Evolutionary conservation across 2,797 vertebrate species (phyloP), one percentile per base, ranked within the genome.

Genomic region (Cryptoprocta ferox): DNA sequence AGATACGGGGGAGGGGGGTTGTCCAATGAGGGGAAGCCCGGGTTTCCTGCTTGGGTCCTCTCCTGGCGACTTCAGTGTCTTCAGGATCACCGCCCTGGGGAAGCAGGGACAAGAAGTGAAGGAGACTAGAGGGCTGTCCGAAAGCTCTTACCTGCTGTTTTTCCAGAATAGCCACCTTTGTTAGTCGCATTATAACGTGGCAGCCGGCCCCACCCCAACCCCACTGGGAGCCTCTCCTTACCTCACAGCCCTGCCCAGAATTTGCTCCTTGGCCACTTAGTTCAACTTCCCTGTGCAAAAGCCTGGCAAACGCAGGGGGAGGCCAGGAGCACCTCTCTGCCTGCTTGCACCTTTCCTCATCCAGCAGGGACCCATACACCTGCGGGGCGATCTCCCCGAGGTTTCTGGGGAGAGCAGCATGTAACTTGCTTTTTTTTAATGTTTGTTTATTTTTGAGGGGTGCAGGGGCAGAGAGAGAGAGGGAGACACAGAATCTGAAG

Each of bases 281-380:
- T 10, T 35, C 53, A 48, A 61, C 21, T 21, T n/a, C 9, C 4
- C 1, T 15, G 10, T 18, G 39, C 56, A 59, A 63, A 73, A 45
- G 37, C 70, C 53, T 26, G 2, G 16, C 63, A 12, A n/a, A 39
- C 35, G 10, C 6, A 2, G 1, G 14, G 4, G 7, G 11, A n/a
- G 11, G 18, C 61, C 9, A 2, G 35, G 73, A 37, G 30, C 39
- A 13, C 7, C 18, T 37, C 45, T 53, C n/a, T 3, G 0, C 42
- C n/a, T 5, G 12, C 16, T 7, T 9, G 39, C 26, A 2, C 18
- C 14, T 37, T 12, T 35, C 75, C 24, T 61, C 13, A 6, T 11
- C 32, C 4, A 0, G 11, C 21, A 0, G 4, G n/a, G 71, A 30
- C 19, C 37, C 26, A 1, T 1, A 24, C 1, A 5, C 71, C n/a